Percentiles rank a stretch among this genome's conserved stretches.
Conservation (phyloP, 2,113 vertebrate genomes). For the Climacteris rufus region DNA sequence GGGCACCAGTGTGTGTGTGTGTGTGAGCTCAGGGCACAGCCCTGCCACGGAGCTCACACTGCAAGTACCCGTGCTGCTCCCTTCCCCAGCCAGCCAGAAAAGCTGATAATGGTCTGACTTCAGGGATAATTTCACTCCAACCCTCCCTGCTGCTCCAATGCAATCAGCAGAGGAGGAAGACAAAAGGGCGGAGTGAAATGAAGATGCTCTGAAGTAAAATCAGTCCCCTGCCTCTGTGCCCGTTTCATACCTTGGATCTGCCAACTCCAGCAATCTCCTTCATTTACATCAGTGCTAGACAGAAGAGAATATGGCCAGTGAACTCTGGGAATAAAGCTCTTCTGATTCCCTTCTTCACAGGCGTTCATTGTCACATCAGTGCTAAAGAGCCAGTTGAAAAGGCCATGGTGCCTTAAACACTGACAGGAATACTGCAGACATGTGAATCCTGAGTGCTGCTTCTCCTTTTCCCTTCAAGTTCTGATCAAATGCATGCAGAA, state of each 20-base stretch:
- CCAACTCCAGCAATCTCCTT: background rate
- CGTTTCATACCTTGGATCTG: background rate
- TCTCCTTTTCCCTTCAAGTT: background rate
- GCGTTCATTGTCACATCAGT: background rate
- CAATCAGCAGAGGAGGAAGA: background rate
- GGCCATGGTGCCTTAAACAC: background rate
- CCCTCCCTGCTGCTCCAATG: background rate
- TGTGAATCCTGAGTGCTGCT: background rate
- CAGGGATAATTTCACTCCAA: background rate
- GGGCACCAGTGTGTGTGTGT: accelerated
- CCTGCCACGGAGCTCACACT: accelerated
- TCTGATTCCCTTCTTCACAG: background rate
- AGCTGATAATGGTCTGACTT: background rate
- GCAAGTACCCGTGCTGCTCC: background rate
- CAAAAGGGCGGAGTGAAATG: background rate
- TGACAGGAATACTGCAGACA: background rate
- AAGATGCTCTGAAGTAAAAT: background rate
- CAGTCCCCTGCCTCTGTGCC: background rate
- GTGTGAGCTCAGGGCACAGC: background rate
- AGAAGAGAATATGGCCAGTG: background rate
- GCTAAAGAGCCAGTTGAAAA: background rate
- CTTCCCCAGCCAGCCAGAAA: background rate
- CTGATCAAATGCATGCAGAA: background rate
- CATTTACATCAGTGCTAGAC: background rate
- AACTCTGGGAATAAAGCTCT: background rate